Evolutionary conservation across 2,888 invertebrate genomes (phyloP).

Genomic region (Aelia acuminata): DNA sequence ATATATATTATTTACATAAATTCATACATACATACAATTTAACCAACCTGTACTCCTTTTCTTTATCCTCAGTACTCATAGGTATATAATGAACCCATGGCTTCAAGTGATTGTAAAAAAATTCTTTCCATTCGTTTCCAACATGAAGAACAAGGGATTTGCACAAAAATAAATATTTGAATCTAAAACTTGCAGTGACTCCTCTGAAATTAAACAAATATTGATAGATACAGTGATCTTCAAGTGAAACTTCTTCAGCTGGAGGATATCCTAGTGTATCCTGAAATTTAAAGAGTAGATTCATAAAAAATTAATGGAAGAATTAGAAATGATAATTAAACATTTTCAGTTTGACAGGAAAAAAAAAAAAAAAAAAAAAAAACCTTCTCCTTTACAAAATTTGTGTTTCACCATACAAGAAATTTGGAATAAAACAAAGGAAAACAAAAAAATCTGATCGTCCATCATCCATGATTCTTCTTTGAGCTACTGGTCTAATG

Average conservation of each 20-base stretch:
- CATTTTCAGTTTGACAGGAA: no score
- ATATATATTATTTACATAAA: neutral
- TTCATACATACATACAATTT: neutral
- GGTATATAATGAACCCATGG: constrained; percentile 98
- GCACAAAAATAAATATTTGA: constrained; percentile 95
- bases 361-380: no score
- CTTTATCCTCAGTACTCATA: constrained; percentile 77
- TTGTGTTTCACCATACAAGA: no score
- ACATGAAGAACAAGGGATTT: constrained; percentile 94
- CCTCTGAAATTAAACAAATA: constrained; percentile 97
- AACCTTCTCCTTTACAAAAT: no score
- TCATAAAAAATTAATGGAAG: neutral
- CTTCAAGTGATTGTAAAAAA: constrained; percentile 90
- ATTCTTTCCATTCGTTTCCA: constrained; percentile 94
- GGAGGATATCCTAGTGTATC: constrained; percentile 89
- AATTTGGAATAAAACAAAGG: no score
- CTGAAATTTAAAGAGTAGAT: constrained; percentile 70
- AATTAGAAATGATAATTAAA: no score
- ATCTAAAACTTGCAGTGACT: constrained; percentile 96
- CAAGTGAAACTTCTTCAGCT: constrained; percentile 88
- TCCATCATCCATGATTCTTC: no score
- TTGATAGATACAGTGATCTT: constrained; percentile 93
- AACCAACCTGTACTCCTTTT: constrained; percentile 78
- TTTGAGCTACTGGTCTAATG: no score
- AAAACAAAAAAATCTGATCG: no score